phyloP scores from a whole-genome alignment of 2,113 vertebrate species.

The Rhynchomys soricoides region DNA sequence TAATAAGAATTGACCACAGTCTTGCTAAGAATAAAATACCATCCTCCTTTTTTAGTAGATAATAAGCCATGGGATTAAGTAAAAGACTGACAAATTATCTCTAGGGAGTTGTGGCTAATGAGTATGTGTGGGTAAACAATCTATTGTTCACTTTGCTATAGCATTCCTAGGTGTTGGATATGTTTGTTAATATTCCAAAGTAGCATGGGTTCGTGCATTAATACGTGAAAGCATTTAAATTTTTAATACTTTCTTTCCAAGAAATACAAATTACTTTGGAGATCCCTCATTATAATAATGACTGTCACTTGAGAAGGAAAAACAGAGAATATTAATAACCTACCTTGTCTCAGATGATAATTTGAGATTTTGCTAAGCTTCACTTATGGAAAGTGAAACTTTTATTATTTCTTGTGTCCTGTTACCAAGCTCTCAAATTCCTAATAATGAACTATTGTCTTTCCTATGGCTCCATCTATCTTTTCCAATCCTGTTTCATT shows the following conservation, averaged over 20 bases:
- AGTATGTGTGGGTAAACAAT: slow-evolving; percentile 34
- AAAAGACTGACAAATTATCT: slow-evolving; percentile 49
- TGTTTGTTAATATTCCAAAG: slow-evolving; percentile 62
- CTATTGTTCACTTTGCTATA: slow-evolving; percentile 50
- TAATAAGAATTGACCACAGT: slow-evolving; percentile 39
- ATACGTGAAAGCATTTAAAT: slow-evolving; percentile 47
- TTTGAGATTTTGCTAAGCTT: slow-evolving; percentile 54
- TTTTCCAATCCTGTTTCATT: neutral
- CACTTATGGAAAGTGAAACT: neutral
- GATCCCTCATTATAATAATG: slow-evolving; percentile 49
- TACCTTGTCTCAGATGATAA: slow-evolving; percentile 42
- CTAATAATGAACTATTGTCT: neutral
- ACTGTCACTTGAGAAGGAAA: slow-evolving; percentile 62
- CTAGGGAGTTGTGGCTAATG: slow-evolving; percentile 35
- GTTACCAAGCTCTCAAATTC: slow-evolving; percentile 28
- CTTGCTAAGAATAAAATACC: slow-evolving; percentile 34
- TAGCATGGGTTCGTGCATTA: slow-evolving; percentile 59
- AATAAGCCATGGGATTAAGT: slow-evolving; percentile 42
- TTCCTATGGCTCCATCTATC: neutral
- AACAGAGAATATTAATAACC: slow-evolving; percentile 61
- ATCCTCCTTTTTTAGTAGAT: neutral
- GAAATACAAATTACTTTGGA: slow-evolving; percentile 67
- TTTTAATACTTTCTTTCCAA: slow-evolving; percentile 63
- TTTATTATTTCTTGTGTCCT: slow-evolving; percentile 36
- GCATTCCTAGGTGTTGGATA: slow-evolving; percentile 46